Percentiles rank a stretch among this genome's conserved stretches.
Evolutionary conservation across 2,888 invertebrate species (phyloP).

Genomic region (Cantharis lateralis): DNA sequence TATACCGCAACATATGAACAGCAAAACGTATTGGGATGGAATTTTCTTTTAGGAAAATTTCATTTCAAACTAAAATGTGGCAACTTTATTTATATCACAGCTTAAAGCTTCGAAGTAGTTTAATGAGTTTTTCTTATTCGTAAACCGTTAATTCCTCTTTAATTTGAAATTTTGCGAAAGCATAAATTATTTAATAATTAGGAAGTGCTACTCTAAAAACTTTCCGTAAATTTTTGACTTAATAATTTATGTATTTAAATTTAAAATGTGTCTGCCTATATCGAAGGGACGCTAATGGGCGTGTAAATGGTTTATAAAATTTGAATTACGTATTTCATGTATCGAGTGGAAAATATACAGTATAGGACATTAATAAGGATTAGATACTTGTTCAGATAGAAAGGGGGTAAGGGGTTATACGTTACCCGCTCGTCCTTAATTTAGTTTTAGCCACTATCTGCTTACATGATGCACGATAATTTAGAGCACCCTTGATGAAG

Average conservation of each 20-base stretch:
- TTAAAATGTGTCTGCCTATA: neutral
- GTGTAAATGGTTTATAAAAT: neutral
- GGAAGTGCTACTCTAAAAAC: neutral
- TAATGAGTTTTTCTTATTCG: neutral
- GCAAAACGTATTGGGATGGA: neutral
- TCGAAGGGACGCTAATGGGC: neutral
- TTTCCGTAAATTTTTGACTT: neutral
- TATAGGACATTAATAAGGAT: conserved; percentile 8
- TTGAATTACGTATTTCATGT: neutral
- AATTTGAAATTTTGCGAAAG: neutral
- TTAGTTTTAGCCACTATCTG: conserved; percentile 30
- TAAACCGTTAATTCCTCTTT: neutral
- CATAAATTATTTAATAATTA: neutral
- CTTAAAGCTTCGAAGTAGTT: neutral
- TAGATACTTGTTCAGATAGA: conserved; percentile 11
- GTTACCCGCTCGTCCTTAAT: conserved; percentile 27
- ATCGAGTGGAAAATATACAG: neutral
- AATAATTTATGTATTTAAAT: neutral
- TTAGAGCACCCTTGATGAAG: conserved; percentile 33
- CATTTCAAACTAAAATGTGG: neutral
- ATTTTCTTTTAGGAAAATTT: neutral
- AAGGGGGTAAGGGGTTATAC: conserved; percentile 19
- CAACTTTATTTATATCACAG: neutral
- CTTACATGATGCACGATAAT: conserved; percentile 33
- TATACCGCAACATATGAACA: neutral